Base-by-base conservation (phyloP, 1,140 invertebrate genomes). In the Cotesia chilonis region DNA sequence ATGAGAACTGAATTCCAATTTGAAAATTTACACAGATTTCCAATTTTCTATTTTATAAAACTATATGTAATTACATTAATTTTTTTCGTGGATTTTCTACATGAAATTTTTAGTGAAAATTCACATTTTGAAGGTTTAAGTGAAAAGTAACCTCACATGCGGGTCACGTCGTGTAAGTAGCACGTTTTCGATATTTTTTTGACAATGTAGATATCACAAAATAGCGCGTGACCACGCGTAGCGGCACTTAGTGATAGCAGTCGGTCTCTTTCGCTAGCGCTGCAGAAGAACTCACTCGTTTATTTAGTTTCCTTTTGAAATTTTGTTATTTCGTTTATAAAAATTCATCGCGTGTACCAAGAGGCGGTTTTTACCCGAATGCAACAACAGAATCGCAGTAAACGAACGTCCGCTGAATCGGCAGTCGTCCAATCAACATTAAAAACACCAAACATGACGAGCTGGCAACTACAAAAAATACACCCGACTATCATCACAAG, bases 391-490 rank as follows among this genome's bases (percentile, higher is more conserved):
- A 84, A 84, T 84, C 76, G 79, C 70, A 75, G 79, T 82, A 84
- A 85, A 84, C 80, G 82, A 85, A 82, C 81, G 78, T 76, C 76
- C 76, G 81, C 81, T 84, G 81, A 84, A 85, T 86, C 83, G 83
- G 81, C 83, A 84, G 81, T 85, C 77, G 81, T 85, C 82, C 83
- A 85, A 85, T 86, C 81, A 86, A 84, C 84, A 85, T 85, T 81
- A 84, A 85, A 86, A 75, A 83, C 79, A 84, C 80, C 76, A 82
- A 83, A 82, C 81, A 84, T 78, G 70, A 76, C 66, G 66, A 68
- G 66, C 10, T 55, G 28, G 54, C 66, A 68, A 55, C 66, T 28
- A 68, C 52, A 59, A 59, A 59, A 28, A 59, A 59, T 20, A 59
- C 17, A 20, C 14, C 20, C 57, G 28, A 59, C 57, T 59, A 59